These are phyloP conservation scores for Limonius californicus DNA, from an alignment of 1,140 invertebrate species.

Conservation along the genomic window DNA sequence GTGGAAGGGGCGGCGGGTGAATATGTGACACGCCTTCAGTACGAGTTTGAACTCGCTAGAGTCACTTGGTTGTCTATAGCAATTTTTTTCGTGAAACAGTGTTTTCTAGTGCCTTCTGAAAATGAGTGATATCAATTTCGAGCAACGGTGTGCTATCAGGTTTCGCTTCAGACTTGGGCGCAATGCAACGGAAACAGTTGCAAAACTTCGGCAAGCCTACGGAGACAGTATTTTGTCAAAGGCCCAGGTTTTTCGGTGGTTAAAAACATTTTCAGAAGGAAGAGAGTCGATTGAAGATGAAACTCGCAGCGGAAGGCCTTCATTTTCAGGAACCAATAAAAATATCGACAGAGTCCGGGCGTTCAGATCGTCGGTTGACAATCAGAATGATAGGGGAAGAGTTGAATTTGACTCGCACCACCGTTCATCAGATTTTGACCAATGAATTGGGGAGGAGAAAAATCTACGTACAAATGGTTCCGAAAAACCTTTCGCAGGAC, in stretches of 20 bases:
- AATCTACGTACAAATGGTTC: too few species aligned
- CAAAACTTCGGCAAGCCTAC: constrained; percentile 24
- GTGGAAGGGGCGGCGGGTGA: too few species aligned
- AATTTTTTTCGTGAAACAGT: constrained; percentile 1
- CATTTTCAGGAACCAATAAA: constrained; percentile 23
- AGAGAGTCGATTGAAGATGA: constrained; percentile 29
- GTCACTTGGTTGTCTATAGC: not conserved
- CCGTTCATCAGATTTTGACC: constrained; percentile 32
- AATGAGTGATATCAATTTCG: constrained; percentile 26
- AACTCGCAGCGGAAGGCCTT: constrained; percentile 18
- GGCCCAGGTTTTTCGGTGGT: constrained; percentile 22
- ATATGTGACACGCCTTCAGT: too few species aligned
- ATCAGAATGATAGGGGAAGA: constrained; percentile 18
- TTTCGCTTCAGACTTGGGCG: constrained; percentile 33
- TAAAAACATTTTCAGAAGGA: constrained; percentile 28
- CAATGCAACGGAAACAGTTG: constrained; percentile 28
- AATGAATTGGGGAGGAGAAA: too few species aligned
- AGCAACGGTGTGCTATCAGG: constrained; percentile 31
- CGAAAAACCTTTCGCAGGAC: too few species aligned
- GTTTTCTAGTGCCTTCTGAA: constrained; percentile 23
- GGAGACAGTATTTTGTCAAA: constrained; percentile 25
- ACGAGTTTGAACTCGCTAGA: too few species aligned
- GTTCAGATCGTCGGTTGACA: constrained; percentile 18
- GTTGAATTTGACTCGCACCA: constrained; percentile 20
- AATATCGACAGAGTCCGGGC: constrained; percentile 17